Base-by-base conservation (phyloP, 2,888 invertebrate genomes). In the Calephelis perditalis region DNA sequence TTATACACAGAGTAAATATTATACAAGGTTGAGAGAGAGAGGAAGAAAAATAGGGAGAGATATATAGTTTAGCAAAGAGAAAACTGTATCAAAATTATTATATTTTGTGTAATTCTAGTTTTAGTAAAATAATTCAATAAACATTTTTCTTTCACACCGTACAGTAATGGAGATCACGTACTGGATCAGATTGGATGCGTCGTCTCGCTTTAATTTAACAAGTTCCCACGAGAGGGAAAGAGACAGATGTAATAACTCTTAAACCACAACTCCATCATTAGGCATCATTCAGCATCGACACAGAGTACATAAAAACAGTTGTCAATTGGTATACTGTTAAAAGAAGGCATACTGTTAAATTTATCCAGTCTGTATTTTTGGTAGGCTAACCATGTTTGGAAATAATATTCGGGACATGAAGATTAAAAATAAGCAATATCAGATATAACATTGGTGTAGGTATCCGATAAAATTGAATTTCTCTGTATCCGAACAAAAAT, bases 141-240 rank as follows among this genome's bases (percentile, higher is more conserved):
- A 52, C 11, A 52, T 35, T 52, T 46, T 56, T 46, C 15, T 63
- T 60, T 61, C 57, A 45, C 54, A 61, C 62, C 76, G 73, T 71
- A 73, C 76, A 76, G 81, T 89, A 88, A 90, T 90, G 86, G 89
- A 83, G 85, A 89, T 87, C 89, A 89, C 89, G 89, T 86, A 86
- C 77, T 72, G 37, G 68, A 72, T 75, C 75, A 74, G 80, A 81
- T 82, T 79, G 76, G 81, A 81, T 84, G 66, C 61, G 64, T 67
- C 75, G 74, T 86, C 84, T 79, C 82, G 71, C 80, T 87, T 81
- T 82, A 81, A 82, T 84, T 81, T 77, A 76, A 73, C 70, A 63
- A 68, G 64, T 67, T 68, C 67, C 68, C 66, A 61, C 65, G 68
- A 71, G 88, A 77, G 81, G 70, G 84, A 89, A 79, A 61, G 86